Evolutionary conservation across 2,113 vertebrate genomes (phyloP), one percentile per base, ranked within the genome.

Genomic region (Takifugu flavidus): DNA sequence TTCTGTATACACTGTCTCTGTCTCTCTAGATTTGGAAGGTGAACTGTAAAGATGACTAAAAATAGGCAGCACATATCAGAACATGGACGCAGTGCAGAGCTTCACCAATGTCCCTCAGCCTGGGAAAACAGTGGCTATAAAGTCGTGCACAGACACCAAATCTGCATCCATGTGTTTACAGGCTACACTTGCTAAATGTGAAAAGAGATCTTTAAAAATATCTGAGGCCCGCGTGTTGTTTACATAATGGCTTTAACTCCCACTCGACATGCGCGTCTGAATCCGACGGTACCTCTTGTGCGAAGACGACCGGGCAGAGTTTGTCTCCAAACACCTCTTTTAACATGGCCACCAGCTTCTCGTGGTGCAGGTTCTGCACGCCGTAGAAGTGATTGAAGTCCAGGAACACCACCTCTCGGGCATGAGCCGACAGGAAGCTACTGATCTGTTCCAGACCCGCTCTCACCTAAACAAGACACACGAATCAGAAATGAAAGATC

Each of bases 341-440:
- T 29, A 99, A 88, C 96, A 98, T 98, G 77, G 95, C 90, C 68
- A 99, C 95, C 82, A 99, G 91, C 75, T 96, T 98, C 88, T 99
- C 96, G 51, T 99, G 96, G 82, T 99, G 96, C 50, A 92, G 90
- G 82, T 98, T 99, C 89, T 99, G 96, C 86, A 99, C 95, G 0
- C 96, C 96, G 0, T 99, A 98, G 85, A 99, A 99, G 85, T 99
- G 96, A 83, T 99, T 99, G 79, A 99, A 99, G 90, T 99, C 96
- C 90, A 99, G 93, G 85, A 99, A 98, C 25, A 96, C 90, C 0
- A 94, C 95, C 75, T 99, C 96, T 67, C 94, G 94, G 43, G 87
- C 92, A 56, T 99, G 96, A 59, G 93, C 87, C 27, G 86, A 72
- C 20, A 99, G 91, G 89, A 96, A 99, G 0, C 86, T 86, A 15